phyloP scores from a whole-genome alignment of 2,797 vertebrate species.

The Enteromius trimaculatus region DNA sequence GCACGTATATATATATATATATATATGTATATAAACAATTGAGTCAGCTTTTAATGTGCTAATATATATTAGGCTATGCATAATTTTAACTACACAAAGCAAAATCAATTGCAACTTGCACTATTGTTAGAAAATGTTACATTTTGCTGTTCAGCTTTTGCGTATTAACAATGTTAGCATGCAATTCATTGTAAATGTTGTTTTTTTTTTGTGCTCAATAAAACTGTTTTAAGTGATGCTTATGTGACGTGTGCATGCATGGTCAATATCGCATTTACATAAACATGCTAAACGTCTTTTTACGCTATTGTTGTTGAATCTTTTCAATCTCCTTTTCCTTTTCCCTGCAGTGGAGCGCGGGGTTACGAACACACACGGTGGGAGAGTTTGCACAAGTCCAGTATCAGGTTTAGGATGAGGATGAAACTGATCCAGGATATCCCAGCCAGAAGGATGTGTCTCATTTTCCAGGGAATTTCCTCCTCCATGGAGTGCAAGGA shows the following conservation, averaged over 20 bases:
- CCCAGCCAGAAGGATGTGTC: slow-evolving; percentile 59
- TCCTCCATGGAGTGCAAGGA: slow-evolving; percentile 21
- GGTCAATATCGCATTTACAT: neutral
- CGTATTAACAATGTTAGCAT: neutral
- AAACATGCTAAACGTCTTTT: neutral
- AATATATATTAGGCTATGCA: too few species aligned
- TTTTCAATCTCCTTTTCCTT: neutral
- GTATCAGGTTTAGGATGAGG: slow-evolving; percentile 46
- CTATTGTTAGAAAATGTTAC: neutral
- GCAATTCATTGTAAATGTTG: too few species aligned
- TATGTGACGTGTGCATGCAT: neutral
- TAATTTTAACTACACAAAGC: neutral
- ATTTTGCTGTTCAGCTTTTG: neutral
- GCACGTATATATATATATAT: too few species aligned
- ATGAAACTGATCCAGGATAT: slow-evolving; percentile 61
- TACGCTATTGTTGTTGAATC: neutral
- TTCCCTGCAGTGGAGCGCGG: neutral
- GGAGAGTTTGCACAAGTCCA: slow-evolving; percentile 39
- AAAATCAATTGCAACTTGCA: neutral
- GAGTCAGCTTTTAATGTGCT: too few species aligned
- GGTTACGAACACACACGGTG: slow-evolving; percentile 36
- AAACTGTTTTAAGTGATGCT: neutral
- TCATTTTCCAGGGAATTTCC: slow-evolving; percentile 63
- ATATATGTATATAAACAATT: too few species aligned
- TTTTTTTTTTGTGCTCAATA: too few species aligned